Conservation (phyloP, 92 coral and sea anemone genomes). For the Phenganax marumi region DNA sequence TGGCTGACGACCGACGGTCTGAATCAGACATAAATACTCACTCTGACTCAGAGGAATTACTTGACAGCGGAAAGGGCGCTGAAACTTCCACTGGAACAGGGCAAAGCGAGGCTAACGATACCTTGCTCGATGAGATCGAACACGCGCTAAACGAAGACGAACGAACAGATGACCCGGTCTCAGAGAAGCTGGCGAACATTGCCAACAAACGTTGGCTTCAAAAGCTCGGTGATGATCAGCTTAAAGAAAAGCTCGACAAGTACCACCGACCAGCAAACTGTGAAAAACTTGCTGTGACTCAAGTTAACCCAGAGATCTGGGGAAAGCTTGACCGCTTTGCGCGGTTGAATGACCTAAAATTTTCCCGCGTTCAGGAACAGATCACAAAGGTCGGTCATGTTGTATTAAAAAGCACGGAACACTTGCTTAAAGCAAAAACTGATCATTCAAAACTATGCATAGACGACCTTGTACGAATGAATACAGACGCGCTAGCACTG, state of each 20-base stretch:
- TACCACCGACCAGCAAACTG: slow-evolving; percentile 13
- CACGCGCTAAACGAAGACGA: slow-evolving; percentile 2
- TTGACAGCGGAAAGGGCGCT: background rate
- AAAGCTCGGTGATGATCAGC: slow-evolving; percentile 33
- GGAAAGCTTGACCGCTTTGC: slow-evolving; percentile 30
- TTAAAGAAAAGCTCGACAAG: no score
- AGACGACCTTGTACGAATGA: slow-evolving; percentile 8
- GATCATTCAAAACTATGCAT: background rate
- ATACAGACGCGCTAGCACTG: slow-evolving; percentile 13
- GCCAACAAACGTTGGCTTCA: slow-evolving; percentile 34
- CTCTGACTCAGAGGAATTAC: background rate
- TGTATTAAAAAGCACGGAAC: slow-evolving; percentile 9
- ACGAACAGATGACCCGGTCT: slow-evolving; percentile 9
- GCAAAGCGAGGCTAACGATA: background rate
- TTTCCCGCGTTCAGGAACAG: slow-evolving; percentile 13
- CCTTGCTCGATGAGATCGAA: background rate
- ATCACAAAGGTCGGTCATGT: slow-evolving; percentile 19
- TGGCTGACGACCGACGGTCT: background rate
- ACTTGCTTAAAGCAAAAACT: slow-evolving; percentile 1
- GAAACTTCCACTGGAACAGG: background rate
- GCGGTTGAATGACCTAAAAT: background rate
- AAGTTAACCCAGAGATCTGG: slow-evolving; percentile 31
- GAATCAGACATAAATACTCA: background rate
- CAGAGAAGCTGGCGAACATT: slow-evolving; percentile 26
- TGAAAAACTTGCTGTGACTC: slow-evolving; percentile 21